Percentiles rank a stretch among this genome's conserved stretches.
phyloP scores from a whole-genome alignment of 2,113 vertebrate genomes.

The Pseudonaja textilis region DNA sequence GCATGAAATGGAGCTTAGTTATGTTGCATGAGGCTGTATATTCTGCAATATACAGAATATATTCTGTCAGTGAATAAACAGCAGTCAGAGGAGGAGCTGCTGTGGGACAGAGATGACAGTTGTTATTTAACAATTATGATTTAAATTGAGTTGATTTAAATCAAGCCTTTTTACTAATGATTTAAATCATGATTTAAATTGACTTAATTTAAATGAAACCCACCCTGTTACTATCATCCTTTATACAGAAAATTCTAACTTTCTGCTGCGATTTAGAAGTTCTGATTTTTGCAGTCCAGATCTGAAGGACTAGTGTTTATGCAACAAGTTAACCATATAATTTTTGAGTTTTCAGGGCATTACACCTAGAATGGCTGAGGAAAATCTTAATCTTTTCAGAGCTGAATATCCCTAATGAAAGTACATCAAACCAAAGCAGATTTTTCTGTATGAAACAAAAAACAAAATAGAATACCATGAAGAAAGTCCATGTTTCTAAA shows the following conservation, averaged over 20 bases:
- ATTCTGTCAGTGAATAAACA: too few species aligned
- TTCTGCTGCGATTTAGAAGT: not conserved
- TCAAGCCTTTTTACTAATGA: too few species aligned
- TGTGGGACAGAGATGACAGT: too few species aligned
- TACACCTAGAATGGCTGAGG: not conserved
- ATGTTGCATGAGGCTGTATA: too few species aligned
- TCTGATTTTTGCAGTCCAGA: not conserved
- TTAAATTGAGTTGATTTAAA: too few species aligned
- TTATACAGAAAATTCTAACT: not conserved
- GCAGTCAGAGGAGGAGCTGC: too few species aligned
- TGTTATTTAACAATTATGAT: too few species aligned
- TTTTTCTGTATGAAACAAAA: not conserved
- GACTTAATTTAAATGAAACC: too few species aligned
- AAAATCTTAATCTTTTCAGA: not conserved
- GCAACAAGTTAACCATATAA: not conserved
- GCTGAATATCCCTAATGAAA: not conserved
- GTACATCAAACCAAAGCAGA: not conserved
- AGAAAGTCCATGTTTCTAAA: not conserved
- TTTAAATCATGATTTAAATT: too few species aligned
- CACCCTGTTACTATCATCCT: not conserved
- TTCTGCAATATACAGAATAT: too few species aligned
- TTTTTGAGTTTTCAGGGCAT: not conserved
- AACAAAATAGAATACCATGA: not conserved
- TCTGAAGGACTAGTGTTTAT: not conserved
- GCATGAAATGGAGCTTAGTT: too few species aligned